phyloP scores from a whole-genome alignment of 2,797 vertebrate species.

The Poeciliopsis gracilis region DNA sequence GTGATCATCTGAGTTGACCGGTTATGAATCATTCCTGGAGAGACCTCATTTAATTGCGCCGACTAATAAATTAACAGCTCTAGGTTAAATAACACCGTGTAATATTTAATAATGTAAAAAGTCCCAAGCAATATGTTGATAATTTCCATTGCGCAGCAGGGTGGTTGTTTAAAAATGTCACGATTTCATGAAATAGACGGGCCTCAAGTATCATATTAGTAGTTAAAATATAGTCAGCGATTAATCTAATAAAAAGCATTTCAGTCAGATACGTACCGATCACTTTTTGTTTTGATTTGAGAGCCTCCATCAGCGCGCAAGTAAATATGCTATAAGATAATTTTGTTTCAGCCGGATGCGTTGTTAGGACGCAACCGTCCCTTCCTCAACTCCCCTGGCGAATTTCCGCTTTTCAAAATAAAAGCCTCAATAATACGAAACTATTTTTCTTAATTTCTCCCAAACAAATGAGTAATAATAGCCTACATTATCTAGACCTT shows the following conservation, averaged over 20 bases:
- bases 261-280: constrained; percentile 46
- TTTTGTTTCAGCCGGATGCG: constrained; percentile 42
- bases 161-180: background rate
- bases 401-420: constrained; percentile 63
- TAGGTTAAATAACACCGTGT: fast-evolving
- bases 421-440: background rate
- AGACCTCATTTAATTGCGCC: background rate
- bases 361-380: constrained; percentile 63
- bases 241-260: background rate
- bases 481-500: background rate
- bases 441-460: background rate
- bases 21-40: constrained; percentile 35
- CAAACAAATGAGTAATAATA: background rate
- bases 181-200: constrained; percentile 53
- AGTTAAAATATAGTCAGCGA: constrained; percentile 14
- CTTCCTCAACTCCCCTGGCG: constrained; percentile 44
- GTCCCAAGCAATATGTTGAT: fast-evolving
- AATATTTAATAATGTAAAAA: fast-evolving
- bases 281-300: constrained; percentile 33
- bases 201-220: constrained; percentile 22
- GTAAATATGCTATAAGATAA: constrained; percentile 10
- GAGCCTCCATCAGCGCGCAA: constrained; percentile 40
- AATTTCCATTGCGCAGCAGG: background rate
- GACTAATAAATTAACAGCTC: background rate
- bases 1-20: background rate